These are phyloP conservation scores for Cyclura pinguis DNA, from an alignment of 2,797 vertebrate species.

Conservation along the genomic window DNA sequence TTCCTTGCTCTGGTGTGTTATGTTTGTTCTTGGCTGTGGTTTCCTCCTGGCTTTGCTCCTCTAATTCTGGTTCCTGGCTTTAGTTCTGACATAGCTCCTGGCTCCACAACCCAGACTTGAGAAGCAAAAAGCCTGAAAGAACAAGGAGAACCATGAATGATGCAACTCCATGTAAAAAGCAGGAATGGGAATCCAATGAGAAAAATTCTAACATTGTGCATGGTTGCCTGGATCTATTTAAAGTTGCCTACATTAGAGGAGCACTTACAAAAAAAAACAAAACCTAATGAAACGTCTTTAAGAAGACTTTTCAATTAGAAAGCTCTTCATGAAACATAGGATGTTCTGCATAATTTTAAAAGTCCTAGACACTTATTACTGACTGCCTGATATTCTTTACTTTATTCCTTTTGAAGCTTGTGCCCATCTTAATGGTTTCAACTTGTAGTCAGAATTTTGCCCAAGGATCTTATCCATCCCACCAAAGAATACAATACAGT, in stretches of 20 bases:
- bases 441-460: too few species aligned
- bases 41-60: neutral
- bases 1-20: neutral
- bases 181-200: neutral
- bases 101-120: neutral
- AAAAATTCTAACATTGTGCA: neutral
- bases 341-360: conserved; percentile 33
- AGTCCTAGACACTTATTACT: neutral
- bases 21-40: neutral
- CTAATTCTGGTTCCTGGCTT: neutral
- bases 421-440: conserved; percentile 21
- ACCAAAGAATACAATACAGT: too few species aligned
- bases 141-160: neutral
- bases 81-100: neutral
- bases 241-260: neutral
- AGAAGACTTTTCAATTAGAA: neutral
- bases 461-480: too few species aligned
- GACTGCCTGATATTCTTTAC: neutral
- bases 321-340: neutral
- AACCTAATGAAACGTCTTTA: neutral
- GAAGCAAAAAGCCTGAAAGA: neutral
- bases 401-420: conserved; percentile 30
- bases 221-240: neutral
- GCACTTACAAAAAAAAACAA: conserved; percentile 35
- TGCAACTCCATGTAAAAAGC: neutral